A percentile compares a stretch with the other conserved stretches of the same genome.
phyloP scores from a whole-genome alignment of 1,140 invertebrate genomes.

The Drosophila sturtevanti region DNA sequence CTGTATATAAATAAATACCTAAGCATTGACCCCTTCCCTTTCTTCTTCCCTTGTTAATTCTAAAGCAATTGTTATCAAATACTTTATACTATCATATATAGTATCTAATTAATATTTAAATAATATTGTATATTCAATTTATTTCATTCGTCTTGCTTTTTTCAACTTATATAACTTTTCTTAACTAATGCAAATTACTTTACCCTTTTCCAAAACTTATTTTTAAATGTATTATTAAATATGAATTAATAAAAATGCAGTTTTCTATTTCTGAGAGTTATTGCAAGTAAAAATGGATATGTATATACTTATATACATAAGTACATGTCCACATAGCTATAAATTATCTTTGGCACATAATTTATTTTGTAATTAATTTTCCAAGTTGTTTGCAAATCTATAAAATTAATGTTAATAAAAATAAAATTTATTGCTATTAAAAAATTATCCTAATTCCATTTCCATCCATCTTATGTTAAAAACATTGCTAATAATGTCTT shows the following conservation, averaged over 20 bases:
- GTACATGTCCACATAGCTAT: too few relatives aligned
- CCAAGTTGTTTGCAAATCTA: too few relatives aligned
- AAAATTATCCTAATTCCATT: too few relatives aligned
- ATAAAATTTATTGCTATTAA: too few relatives aligned
- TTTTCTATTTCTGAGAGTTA: background rate
- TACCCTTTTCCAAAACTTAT: too few relatives aligned
- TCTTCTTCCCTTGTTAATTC: conserved; percentile 26
- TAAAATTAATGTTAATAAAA: too few relatives aligned
- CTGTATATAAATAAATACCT: conserved; percentile 36
- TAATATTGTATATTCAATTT: background rate
- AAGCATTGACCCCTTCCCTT: background rate
- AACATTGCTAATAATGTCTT: too few relatives aligned
- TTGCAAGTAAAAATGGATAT: too few relatives aligned
- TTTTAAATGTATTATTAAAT: background rate
- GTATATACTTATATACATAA: too few relatives aligned
- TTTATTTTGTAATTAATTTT: too few relatives aligned
- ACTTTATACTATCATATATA: conserved; percentile 70
- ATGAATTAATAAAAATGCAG: background rate
- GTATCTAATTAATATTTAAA: conserved; percentile 37
- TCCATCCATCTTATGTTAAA: too few relatives aligned
- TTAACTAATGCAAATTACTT: conserved; percentile 8
- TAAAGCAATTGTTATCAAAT: conserved; percentile 75
- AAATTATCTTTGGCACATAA: too few relatives aligned
- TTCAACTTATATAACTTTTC: conserved; percentile 4
- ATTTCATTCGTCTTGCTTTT: conserved; percentile 21